Evolutionary conservation across 2,888 invertebrate species (phyloP).

Genomic region (Lithophane leautieri): DNA sequence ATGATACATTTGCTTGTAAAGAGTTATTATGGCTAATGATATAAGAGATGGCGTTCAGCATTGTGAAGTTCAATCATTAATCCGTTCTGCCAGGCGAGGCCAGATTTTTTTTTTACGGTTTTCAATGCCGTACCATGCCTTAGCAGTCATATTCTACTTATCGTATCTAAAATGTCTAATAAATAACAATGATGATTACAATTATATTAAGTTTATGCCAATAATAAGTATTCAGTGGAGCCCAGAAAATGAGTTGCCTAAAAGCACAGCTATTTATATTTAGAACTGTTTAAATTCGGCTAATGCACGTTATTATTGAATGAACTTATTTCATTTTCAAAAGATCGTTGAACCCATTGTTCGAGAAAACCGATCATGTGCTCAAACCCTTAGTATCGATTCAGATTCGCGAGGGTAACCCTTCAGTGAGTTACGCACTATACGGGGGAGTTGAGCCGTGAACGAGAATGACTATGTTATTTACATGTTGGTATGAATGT

Average conservation of each 20-base stretch:
- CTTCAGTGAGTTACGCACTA: conserved; percentile 62
- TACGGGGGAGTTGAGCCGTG: conserved; percentile 56
- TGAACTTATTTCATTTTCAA: conserved; percentile 47
- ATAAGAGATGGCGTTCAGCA: neutral
- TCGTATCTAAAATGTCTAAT: neutral
- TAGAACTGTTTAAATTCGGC: conserved; percentile 8
- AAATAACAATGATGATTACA: neutral
- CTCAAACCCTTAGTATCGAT: conserved; percentile 61
- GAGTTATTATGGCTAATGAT: neutral
- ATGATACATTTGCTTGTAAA: conserved; percentile 12
- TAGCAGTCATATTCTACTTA: neutral
- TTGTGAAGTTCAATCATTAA: neutral
- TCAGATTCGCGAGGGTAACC: conserved; percentile 52
- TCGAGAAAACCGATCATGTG: conserved; percentile 57
- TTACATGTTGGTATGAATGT: conserved; percentile 41
- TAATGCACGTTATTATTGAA: conserved; percentile 41
- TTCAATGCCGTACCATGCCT: no score
- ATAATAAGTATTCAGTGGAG: neutral
- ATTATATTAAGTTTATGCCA: neutral
- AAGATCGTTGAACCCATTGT: conserved; percentile 52
- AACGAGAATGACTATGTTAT: conserved; percentile 54
- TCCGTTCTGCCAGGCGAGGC: neutral
- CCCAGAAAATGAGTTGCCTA: neutral
- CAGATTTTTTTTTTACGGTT: neutral
- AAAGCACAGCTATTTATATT: conserved; percentile 5